Base-by-base conservation (phyloP, 30 jellyfish, hydroid and myxozoan genomes). In the Morbakka virulenta region DNA sequence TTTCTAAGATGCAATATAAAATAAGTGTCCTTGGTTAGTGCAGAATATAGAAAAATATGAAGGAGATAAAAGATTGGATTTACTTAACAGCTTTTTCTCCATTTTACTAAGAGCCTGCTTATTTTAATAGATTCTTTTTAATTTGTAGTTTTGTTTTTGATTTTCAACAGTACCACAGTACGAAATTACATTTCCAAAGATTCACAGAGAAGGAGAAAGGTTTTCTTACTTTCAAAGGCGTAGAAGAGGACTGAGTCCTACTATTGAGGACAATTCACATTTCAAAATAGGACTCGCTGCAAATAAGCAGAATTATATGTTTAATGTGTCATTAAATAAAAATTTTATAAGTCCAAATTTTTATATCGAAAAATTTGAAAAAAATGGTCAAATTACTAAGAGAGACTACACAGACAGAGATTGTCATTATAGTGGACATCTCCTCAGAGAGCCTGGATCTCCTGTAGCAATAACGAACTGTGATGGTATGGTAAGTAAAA, bases 391-490 rank as follows among this genome's bases (percentile, higher is more conserved):
- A 20, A 81, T 62, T n/a, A 20, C 36, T 20, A 67, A 74, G 29
- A 65, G 74, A 29, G 69, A 65, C 21, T 50, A 85, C 4, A 2
- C 17, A 27, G 47, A 67, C 23, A n/a, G n/a, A n/a, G 47, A 67
- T 57, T 91, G 98, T 74, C 94, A 91, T 74, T 91, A 77, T 78
- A 61, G 69, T 2, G 98, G 98, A 28, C 80, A 64, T 25, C 89
- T 91, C 35, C 29, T 49, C 26, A 91, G 96, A 28, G 71, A 32
- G 22, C 21, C 71, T 28, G 93, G 87, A 30, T 78, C 96, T 14
- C n/a, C n/a, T n/a, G 98, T 94, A 12, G 98, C 96, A 2, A 27
- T 91, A 29, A 91, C 96, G 72, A 85, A 87, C 47, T 91, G 98
- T 52, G 82, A 86, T 22, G 98, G 98, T 52, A 28, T 91, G 91